A percentile compares a stretch with the other conserved stretches of the same genome.
Evolutionary conservation across 2,113 vertebrate species (phyloP).

Genomic region (Cyanocitta stelleri): DNA sequence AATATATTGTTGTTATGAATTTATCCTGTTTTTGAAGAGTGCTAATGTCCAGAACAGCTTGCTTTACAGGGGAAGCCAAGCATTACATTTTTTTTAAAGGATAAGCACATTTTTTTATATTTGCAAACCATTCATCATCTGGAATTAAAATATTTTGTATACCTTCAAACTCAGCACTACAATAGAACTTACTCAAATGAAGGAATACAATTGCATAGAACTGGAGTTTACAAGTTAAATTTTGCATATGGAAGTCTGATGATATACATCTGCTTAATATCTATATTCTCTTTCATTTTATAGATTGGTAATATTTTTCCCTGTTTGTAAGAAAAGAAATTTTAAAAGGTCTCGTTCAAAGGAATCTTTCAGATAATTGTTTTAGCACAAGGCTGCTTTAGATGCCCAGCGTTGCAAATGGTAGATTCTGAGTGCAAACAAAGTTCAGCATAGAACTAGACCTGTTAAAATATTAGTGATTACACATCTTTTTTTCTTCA

Average conservation of each 20-base stretch:
- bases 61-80: neutral
- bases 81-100: neutral
- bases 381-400: neutral
- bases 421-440: neutral
- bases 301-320: neutral
- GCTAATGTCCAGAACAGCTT: neutral
- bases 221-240: neutral
- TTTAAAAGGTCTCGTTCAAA: neutral
- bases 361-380: neutral
- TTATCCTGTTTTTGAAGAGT: neutral
- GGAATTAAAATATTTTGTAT: neutral
- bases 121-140: neutral
- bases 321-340: neutral
- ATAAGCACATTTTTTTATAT: neutral
- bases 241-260: neutral
- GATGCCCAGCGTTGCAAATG: neutral
- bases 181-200: neutral
- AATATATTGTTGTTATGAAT: neutral
- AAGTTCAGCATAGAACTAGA: neutral
- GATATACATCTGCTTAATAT: neutral
- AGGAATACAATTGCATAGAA: neutral
- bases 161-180: neutral
- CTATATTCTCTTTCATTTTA: neutral
- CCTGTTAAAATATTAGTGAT: neutral
- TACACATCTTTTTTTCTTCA: neutral